A percentile compares a stretch with the other conserved stretches of the same genome.
Evolutionary conservation across 2,888 invertebrate genomes (phyloP).

Genomic region (Standfussiana lucernea): DNA sequence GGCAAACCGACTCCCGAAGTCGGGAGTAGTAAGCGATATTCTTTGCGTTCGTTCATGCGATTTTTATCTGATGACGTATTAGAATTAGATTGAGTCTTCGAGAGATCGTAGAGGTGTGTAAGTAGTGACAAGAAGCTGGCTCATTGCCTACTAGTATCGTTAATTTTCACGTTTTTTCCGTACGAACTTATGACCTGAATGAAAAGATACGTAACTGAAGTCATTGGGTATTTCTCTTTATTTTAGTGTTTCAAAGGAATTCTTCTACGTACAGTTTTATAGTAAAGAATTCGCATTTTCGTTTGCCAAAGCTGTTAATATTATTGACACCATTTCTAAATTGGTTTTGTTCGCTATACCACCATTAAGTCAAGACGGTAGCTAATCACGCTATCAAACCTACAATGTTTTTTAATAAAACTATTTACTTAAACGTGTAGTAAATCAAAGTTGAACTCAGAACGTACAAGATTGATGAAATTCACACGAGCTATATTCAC

Average conservation of each 20-base stretch:
- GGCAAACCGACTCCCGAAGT: no score
- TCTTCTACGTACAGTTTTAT: not conserved
- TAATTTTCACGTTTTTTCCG: constrained; percentile 46
- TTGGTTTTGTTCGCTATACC: constrained; percentile 5
- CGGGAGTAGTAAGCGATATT: constrained; percentile 21
- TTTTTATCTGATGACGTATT: constrained; percentile 49
- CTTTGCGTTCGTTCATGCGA: constrained; percentile 5
- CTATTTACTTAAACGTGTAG: not conserved
- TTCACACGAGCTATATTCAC: not conserved
- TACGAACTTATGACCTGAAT: constrained; percentile 48
- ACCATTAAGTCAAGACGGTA: constrained; percentile 25
- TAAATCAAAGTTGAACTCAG: not conserved
- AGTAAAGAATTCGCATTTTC: not conserved
- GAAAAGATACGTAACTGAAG: constrained; percentile 37
- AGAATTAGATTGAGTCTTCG: constrained; percentile 11
- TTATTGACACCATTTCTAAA: constrained; percentile 23
- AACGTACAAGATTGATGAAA: not conserved
- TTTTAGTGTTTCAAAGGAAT: constrained; percentile 9
- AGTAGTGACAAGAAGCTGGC: constrained; percentile 48
- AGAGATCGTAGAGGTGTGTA: constrained; percentile 15
- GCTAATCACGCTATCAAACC: constrained; percentile 12
- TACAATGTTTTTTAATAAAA: not conserved
- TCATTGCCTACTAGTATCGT: constrained; percentile 59
- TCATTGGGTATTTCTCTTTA: not conserved
- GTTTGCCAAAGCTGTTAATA: constrained; percentile 17